Evolutionary conservation across 2,888 invertebrate genomes (phyloP), one percentile per base, ranked within the genome.

Genomic region (Scaptomyza parva): DNA sequence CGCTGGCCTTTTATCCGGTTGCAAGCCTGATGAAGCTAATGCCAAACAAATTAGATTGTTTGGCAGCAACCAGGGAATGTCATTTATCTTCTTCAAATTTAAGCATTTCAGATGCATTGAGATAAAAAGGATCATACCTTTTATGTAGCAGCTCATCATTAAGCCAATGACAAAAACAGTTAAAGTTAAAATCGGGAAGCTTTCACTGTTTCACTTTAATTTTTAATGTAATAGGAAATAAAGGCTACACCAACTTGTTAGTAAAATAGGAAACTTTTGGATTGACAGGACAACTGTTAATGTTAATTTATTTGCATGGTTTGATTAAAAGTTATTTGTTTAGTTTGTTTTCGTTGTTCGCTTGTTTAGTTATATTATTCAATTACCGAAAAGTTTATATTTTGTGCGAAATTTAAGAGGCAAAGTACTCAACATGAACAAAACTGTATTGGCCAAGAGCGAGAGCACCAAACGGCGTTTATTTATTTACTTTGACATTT

Each of bases 11-110:
- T 33, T 8, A 9, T 26, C 48, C 51, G 47, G 44, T 35, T 41
- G 44, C 39, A 43, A 5, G 28, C 48, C 41, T 52, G 55, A 43
- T 68, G 65, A 57, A 51, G 70, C 70, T 76, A 84, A 84, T 86
- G 79, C 70, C 50, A 72, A 85, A 67, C 76, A 75, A 73, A 79
- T 84, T 64, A 68, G 52, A 73, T 69, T 72, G 78, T 63, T 64
- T 59, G 70, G 28, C 60, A 50, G 63, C 55, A 50, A 61, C 55
- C 73, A 14, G 12, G 18, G 61, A 51, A 54, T 76, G 79, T 72
- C 70, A 85, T 85, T 87, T 79, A 82, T 85, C 84, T 76, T 87
- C 77, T 35, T 87, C 84, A 85, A 78, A 64, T 70, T 67, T 55
- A 68, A 76, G 65, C 57, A 54, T 44, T 60, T 68, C 55, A 51